Evolutionary conservation across 1,140 invertebrate species (phyloP).

Genomic region (Meloidogyne floridensis): DNA sequence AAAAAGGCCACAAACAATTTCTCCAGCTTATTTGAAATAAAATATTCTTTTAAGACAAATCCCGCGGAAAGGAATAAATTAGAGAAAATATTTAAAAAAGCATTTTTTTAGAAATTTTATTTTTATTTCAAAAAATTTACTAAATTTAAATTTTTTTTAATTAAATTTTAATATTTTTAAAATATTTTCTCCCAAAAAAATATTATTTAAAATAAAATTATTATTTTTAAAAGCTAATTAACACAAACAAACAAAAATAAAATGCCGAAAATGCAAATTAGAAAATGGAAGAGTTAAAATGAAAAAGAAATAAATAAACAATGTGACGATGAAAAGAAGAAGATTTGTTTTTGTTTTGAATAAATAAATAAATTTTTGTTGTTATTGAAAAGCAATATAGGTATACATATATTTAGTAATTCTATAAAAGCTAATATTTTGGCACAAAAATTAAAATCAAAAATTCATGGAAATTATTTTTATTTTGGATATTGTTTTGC

Average conservation of each 20-base stretch:
- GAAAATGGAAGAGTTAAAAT: conserved; percentile 1
- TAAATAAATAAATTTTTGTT: no score
- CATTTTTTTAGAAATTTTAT: no score
- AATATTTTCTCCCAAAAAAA: not conserved
- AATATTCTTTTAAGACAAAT: not conserved
- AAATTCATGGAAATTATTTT: no score
- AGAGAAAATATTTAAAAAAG: not conserved
- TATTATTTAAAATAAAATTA: no score
- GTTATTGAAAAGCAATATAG: no score
- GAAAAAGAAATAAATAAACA: no score
- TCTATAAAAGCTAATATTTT: no score
- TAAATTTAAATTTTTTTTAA: no score
- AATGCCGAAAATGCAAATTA: conserved; percentile 22
- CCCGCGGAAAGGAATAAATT: not conserved
- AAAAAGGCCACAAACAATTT: conserved; percentile 13
- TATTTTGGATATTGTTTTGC: no score
- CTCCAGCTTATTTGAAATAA: conserved; percentile 7
- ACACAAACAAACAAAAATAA: not conserved
- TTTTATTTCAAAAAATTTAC: no score
- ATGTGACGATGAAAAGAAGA: not conserved
- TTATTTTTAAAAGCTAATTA: conserved; percentile 5
- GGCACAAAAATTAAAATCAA: no score
- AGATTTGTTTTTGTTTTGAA: not conserved
- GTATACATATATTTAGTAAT: no score
- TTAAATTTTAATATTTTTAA: not conserved